Evolutionary conservation across 2,888 invertebrate species (phyloP), one percentile per base, ranked within the genome.

Genomic region (Lepidochrysops patricia): DNA sequence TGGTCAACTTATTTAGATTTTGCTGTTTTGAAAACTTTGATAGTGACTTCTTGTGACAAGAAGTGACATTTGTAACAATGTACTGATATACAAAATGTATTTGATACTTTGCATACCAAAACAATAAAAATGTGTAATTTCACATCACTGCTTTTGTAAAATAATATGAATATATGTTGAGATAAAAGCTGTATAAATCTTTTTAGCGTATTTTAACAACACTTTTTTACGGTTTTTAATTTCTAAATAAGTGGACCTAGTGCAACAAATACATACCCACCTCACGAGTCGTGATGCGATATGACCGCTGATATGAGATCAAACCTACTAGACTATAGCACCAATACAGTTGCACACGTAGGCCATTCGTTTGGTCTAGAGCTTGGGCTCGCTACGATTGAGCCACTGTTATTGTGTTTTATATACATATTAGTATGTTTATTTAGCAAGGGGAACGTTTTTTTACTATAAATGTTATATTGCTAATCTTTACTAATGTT

Each of bases 311-410:
- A 84, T 87, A 86, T 82, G 88, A 89, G 87, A 87, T 87, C 87
- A 85, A 79, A 76, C 81, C 83, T 87, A 84, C 69, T 77, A 73
- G 76, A 80, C 80, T 86, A 85, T 88, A 89, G 89, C 89, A 89
- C 89, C 89, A 84, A 78, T 81, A 81, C 84, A 80, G 79, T 88
- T 88, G 82, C 86, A 72, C 77, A 83, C 83, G 76, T 86, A 88
- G 88, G 88, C 88, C 88, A 82, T 88, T 74, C 76, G 78, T 84
- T 88, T 88, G 88, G 88, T 88, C 88, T 88, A 84, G 77, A 43
- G 19, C 43, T 43, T 43, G 43, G 43, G 19, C 19, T 43, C 43
- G 43, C 23, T 43, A 23, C 43, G 43, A 43, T 43, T 19, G 43
- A 43, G 43, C 1, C 7, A 13, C 19, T 19, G 2, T 15, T 15